Evolutionary conservation across 2,113 vertebrate genomes (phyloP).

Genomic region (western clawed frog (Xenopus tropicalis)): UCB_Xtro_10.0 CM004448.2:97104001-97104500

Average conservation of each 20-base stretch:
- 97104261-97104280: conserved; percentile 85
- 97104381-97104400: conserved; percentile 89
- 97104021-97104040: conserved; percentile 95
- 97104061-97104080: conserved; percentile 91
- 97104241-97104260: conserved; percentile 94
- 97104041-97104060: conserved; percentile 98
- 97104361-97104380: conserved; percentile 93
- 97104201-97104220: conserved; percentile 88
- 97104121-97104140: conserved; percentile 90
- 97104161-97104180: conserved; percentile 86
- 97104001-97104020: conserved; percentile 97
- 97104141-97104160: conserved; percentile 94
- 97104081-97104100: conserved; percentile 93
- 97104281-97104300: conserved; percentile 86
- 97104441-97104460: conserved; percentile 90
- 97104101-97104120: conserved; percentile 88
- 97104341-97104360: conserved; percentile 80
- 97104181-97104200: conserved; percentile 87
- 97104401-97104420: conserved; percentile 83
- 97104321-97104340: conserved; percentile 64
- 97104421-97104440: conserved; percentile 92
- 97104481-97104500: conserved; percentile 94
- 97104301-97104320: conserved; percentile 79
- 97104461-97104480: conserved; percentile 94
- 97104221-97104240: conserved; percentile 86